Evolutionary conservation across 1,140 invertebrate genomes (phyloP).

Genomic region (Drosophila mojavensis): DNA sequence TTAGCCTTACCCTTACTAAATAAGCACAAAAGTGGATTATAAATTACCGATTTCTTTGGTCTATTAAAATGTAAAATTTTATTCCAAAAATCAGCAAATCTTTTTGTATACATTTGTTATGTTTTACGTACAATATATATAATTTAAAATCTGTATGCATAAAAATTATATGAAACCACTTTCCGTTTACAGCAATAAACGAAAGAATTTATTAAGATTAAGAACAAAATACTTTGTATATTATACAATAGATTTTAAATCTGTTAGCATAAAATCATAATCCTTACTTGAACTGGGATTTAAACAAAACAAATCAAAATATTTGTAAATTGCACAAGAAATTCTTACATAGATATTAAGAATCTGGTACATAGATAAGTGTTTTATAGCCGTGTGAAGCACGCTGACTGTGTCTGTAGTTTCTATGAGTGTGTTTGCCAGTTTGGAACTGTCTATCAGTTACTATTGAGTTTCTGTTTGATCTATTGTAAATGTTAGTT

Average conservation of each 20-base stretch:
- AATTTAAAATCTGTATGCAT: conserved; percentile 24
- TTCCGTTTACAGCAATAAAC: conserved; percentile 27
- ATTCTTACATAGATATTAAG: conserved; percentile 53
- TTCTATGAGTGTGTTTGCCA: conserved; percentile 61
- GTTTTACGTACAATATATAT: conserved; percentile 34
- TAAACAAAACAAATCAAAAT: conserved; percentile 16
- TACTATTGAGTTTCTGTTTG: conserved; percentile 74
- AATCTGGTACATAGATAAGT: conserved; percentile 40
- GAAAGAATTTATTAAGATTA: conserved; percentile 1
- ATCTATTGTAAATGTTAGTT: conserved; percentile 66
- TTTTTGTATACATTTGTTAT: conserved; percentile 51
- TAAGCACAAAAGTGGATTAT: too few species aligned
- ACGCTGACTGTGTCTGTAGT: conserved; percentile 77
- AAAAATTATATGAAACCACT: conserved; percentile 65
- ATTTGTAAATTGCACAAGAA: conserved; percentile 66
- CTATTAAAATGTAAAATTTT: conserved; percentile 66
- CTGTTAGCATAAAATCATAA: conserved; percentile 52
- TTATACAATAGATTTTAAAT: conserved; percentile 62
- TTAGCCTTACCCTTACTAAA: too few species aligned
- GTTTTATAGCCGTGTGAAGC: conserved; percentile 40
- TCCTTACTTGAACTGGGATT: conserved; percentile 25
- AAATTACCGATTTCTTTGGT: too few species aligned
- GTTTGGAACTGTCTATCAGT: conserved; percentile 75
- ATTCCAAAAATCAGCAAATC: conserved; percentile 65
- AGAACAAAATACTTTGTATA: conserved; percentile 10